Evolutionary conservation across 2,113 vertebrate genomes (phyloP).

Genomic region (Cyphomyrus discorhynchus): DNA sequence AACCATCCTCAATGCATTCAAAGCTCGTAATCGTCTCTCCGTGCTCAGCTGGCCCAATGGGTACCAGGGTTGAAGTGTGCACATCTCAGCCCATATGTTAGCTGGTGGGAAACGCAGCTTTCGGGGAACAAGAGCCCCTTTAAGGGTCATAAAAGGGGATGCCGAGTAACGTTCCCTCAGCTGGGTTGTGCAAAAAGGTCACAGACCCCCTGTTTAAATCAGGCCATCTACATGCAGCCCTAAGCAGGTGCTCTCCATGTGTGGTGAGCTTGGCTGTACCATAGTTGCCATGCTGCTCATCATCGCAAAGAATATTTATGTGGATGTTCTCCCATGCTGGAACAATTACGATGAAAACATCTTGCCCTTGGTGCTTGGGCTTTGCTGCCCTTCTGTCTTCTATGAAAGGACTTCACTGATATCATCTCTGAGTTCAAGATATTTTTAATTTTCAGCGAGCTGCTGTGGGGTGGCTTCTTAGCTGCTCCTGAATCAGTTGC

Average conservation of each 20-base stretch:
- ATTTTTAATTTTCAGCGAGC: slow-evolving; percentile 10
- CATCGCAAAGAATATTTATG: neutral
- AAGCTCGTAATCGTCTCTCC: neutral
- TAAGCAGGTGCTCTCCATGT: neutral
- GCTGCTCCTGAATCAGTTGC: slow-evolving; percentile 14
- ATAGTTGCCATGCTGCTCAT: neutral
- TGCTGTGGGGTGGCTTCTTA: neutral
- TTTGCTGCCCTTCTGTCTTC: neutral
- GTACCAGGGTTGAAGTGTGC: neutral
- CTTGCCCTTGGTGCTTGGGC: neutral
- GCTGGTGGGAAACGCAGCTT: neutral
- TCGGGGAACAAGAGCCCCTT: neutral
- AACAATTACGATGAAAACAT: neutral
- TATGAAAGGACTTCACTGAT: slow-evolving; percentile 6
- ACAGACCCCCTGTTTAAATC: neutral
- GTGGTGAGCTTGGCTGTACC: neutral
- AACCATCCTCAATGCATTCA: neutral
- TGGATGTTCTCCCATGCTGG: neutral
- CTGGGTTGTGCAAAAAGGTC: neutral
- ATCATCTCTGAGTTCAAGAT: neutral
- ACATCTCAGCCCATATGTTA: neutral
- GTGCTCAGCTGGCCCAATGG: neutral
- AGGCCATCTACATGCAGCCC: neutral
- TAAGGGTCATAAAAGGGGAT: neutral
- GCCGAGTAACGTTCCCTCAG: neutral